Percentiles rank a stretch among this genome's conserved stretches.
Evolutionary conservation across 2,797 vertebrate species (phyloP).

Genomic region (Spondyliosoma cantharus): DNA sequence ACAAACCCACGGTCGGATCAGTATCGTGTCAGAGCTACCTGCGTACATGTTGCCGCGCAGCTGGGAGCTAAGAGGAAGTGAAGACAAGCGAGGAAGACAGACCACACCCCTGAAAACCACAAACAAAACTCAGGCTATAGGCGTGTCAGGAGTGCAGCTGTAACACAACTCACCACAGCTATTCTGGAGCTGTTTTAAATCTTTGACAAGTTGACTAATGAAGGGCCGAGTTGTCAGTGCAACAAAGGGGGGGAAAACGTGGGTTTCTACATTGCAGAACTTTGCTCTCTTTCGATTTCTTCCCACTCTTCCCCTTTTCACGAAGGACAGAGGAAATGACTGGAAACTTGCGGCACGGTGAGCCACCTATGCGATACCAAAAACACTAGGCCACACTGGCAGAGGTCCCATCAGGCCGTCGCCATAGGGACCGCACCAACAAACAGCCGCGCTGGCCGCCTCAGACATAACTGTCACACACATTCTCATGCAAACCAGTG

Average conservation of each 20-base stretch:
- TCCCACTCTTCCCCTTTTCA: conserved; percentile 64
- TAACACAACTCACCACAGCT: conserved; percentile 12
- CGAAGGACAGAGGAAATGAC: conserved; percentile 54
- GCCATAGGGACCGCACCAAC: conserved; percentile 71
- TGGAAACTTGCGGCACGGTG: conserved; percentile 43
- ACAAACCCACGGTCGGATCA: conserved; percentile 30
- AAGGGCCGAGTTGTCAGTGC: not conserved
- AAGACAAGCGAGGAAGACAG: conserved; percentile 55
- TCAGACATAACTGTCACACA: conserved; percentile 55
- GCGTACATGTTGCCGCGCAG: conserved; percentile 34
- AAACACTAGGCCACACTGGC: conserved; percentile 48
- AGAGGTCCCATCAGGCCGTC: conserved; percentile 53
- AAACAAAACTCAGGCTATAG: conserved; percentile 36
- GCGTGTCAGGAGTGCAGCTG: conserved; percentile 43
- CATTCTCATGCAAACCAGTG: conserved; percentile 45
- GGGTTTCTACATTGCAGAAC: conserved; percentile 31
- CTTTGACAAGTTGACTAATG: conserved; percentile 34
- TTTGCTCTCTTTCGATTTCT: conserved; percentile 38
- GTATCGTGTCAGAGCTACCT: conserved; percentile 42
- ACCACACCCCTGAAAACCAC: conserved; percentile 59
- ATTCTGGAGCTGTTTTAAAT: conserved; percentile 26
- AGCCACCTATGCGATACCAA: conserved; percentile 54
- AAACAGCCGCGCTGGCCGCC: conserved; percentile 65
- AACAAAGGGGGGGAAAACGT: not conserved
- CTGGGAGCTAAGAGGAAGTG: conserved; percentile 63